Percentiles rank a stretch among this genome's conserved stretches.
phyloP scores from a whole-genome alignment of 2,888 invertebrate genomes.

The Macrophya alboannulata region DNA sequence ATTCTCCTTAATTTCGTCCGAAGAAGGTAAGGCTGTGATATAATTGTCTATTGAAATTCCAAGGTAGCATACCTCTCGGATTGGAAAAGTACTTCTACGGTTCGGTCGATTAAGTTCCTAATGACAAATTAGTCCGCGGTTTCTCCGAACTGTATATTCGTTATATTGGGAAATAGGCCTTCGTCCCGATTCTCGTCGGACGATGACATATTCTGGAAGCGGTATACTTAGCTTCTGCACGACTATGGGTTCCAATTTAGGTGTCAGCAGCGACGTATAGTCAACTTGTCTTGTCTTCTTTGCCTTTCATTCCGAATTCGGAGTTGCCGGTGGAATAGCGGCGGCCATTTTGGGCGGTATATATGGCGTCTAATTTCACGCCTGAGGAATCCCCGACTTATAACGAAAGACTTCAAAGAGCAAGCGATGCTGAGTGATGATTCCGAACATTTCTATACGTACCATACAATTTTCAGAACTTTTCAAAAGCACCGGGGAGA shows the following conservation, averaged over 20 bases:
- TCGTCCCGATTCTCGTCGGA: neutral
- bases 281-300: constrained; percentile 37
- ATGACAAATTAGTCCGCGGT: neutral
- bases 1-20: neutral
- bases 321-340: constrained; percentile 26
- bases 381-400: constrained; percentile 46
- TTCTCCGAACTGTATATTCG: neutral
- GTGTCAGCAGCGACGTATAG: constrained; percentile 46
- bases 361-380: constrained; percentile 52
- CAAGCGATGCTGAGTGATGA: constrained; percentile 49
- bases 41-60: neutral
- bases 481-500: constrained; percentile 33
- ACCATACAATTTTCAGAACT: constrained; percentile 47
- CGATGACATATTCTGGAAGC: constrained; percentile 51
- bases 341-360: constrained; percentile 49
- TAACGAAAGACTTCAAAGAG: constrained; percentile 50
- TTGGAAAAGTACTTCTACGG: neutral
- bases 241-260: constrained; percentile 54
- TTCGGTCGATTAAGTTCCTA: neutral
- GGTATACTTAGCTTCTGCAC: constrained; percentile 50
- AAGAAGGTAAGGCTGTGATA: neutral
- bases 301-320: constrained; percentile 41
- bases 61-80: neutral
- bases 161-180: neutral
- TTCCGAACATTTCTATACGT: constrained; percentile 30